phyloP scores from a whole-genome alignment of 2,888 invertebrate species.

The Drosophila yooni region DNA sequence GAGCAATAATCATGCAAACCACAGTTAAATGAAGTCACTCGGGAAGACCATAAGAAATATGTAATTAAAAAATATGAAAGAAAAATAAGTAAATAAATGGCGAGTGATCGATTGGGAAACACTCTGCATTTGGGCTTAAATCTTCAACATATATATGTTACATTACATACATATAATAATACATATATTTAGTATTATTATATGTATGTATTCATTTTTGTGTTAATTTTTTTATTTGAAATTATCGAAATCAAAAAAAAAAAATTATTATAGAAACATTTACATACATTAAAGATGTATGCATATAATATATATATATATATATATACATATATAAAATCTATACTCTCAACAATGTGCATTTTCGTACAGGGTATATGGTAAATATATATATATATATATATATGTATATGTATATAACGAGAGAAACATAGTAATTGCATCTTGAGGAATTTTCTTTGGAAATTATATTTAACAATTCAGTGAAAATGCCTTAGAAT shows the following conservation, averaged over 20 bases:
- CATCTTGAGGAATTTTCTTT: constrained; percentile 64
- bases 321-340: not conserved
- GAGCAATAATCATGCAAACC: constrained; percentile 81
- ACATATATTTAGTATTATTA: not conserved
- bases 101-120: not conserved
- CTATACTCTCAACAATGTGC: not conserved
- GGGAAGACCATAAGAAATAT: constrained; percentile 57
- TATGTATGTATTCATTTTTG: not conserved
- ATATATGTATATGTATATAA: not conserved
- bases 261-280: not conserved
- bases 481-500: constrained; percentile 77
- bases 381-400: not conserved
- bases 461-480: constrained; percentile 77
- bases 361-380: constrained; percentile 12
- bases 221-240: not conserved
- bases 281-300: not conserved
- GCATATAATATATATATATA: not conserved
- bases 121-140: not conserved
- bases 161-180: not conserved
- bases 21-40: constrained; percentile 77
- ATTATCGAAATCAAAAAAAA: not conserved
- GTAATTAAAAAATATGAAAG: constrained; percentile 24
- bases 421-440: constrained; percentile 70
- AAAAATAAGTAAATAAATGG: not conserved
- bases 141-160: not conserved